Base-by-base conservation (phyloP, 2,888 invertebrate species). In the Drosophila birchii region DNA sequence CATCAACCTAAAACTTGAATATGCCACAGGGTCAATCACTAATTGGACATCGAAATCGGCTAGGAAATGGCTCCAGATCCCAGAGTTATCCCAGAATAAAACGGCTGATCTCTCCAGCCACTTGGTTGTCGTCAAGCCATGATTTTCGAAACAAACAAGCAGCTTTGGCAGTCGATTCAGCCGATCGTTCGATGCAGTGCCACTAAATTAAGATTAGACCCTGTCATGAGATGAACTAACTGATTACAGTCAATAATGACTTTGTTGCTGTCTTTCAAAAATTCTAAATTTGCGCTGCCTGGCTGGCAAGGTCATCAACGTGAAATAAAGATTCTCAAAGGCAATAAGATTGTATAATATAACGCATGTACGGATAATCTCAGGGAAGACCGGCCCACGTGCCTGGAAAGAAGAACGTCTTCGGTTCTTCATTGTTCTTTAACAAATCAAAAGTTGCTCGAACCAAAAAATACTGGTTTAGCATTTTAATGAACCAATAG, bases 401-500 rank as follows among this genome's bases (percentile, higher is more conserved):
- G 60, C 43, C n/a, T 8, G 2, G 2, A 34, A 44, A 58, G 9
- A 29, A 62, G 4, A 29, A n/a, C n/a, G n/a, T n/a, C n/a, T n/a
- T n/a, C n/a, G 23, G 20, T 44, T 62, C 26, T 62, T 29, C 12
- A 32, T 36, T 26, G 49, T 44, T 12, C 47, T 26, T 26, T 26
- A 20, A 43, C 26, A 61, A 36, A 44, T 34, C 43, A 58, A 56
- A 58, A 44, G 61, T 58, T 61, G 43, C 3, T 58, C 32, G 14
- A 23, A 6, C 59, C 54, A 38, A 34, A 18, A 26, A 59, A 61
- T 36, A 59, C 62, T 59, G 62, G 64, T 63, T 64, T 64, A 9
- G 34, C 18, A 20, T 20, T 49, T 43, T 11, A 36, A 49, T 41
- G 7, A 41, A 3, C n/a, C 14, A 20, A 45, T 12, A 18, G 12